Evolutionary conservation across 2,888 invertebrate genomes (phyloP).

Genomic region (Lathronympha strigana): DNA sequence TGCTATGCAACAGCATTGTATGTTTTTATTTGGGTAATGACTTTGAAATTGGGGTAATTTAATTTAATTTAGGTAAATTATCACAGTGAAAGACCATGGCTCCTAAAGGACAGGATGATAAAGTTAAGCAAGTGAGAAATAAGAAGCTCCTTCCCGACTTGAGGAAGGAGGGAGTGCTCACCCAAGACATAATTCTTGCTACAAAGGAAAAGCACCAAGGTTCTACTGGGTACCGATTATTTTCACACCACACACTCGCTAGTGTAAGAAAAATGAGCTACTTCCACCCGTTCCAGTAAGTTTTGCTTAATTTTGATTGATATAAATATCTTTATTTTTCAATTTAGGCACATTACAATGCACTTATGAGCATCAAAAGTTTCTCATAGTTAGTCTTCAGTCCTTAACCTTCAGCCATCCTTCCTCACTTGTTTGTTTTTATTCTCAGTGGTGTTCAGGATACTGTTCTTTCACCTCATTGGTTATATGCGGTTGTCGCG

Average conservation of each 20-base stretch:
- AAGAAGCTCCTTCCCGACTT: constrained; percentile 75
- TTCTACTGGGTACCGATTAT: constrained; percentile 79
- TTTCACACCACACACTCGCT: constrained; percentile 85
- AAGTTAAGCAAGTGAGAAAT: constrained; percentile 70
- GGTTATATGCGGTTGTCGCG: no score
- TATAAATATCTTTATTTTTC: no score
- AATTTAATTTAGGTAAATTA: constrained; percentile 31
- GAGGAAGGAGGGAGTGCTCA: constrained; percentile 70
- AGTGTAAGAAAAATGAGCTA: constrained; percentile 80
- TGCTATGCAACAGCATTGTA: constrained; percentile 35
- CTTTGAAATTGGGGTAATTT: constrained; percentile 44
- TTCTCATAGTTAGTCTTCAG: no score
- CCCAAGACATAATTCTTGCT: constrained; percentile 68
- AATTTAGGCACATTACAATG: no score
- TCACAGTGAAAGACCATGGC: constrained; percentile 16
- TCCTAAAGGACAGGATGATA: constrained; percentile 53
- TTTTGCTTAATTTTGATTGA: constrained; percentile 38
- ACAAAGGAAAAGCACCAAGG: constrained; percentile 72
- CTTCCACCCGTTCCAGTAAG: constrained; percentile 76
- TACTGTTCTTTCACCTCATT: no score
- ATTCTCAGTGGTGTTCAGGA: no score
- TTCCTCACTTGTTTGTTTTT: no score
- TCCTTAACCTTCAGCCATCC: no score
- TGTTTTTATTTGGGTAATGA: constrained; percentile 40
- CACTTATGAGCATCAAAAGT: no score